Evolutionary conservation across 2,888 invertebrate species (phyloP).

Genomic region (Trissolcus japonicus): DNA sequence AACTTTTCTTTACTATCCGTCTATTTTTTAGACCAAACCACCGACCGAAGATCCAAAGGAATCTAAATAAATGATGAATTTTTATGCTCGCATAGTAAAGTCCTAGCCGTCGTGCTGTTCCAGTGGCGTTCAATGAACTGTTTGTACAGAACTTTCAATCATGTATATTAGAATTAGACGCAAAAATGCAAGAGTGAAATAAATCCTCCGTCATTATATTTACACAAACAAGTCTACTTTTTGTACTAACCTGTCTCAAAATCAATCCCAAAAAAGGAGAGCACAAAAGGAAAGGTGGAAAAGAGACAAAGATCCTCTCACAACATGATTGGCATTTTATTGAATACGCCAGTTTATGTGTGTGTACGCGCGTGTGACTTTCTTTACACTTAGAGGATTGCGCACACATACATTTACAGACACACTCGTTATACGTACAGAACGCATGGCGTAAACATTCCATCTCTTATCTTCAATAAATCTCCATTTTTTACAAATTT

Average conservation of each 20-base stretch:
- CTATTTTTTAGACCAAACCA: slow-evolving; percentile 7
- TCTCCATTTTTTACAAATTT: slow-evolving; percentile 38
- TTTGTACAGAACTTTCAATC: slow-evolving; percentile 21
- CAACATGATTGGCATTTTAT: slow-evolving; percentile 70
- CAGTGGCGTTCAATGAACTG: slow-evolving; percentile 3
- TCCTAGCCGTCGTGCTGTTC: slow-evolving; percentile 4
- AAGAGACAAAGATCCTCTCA: slow-evolving; percentile 51
- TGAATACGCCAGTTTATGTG: slow-evolving; percentile 64
- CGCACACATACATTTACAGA: slow-evolving; percentile 57
- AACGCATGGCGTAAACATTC: slow-evolving; percentile 66
- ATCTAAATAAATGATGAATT: slow-evolving; percentile 8
- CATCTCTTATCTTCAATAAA: slow-evolving; percentile 10
- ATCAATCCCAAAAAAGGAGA: not conserved
- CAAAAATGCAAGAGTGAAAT: slow-evolving; percentile 1
- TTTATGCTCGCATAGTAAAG: slow-evolving; percentile 4
- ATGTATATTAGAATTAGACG: slow-evolving; percentile 4
- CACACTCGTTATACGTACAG: slow-evolving; percentile 63
- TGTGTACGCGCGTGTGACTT: slow-evolving; percentile 58
- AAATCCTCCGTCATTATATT: slow-evolving; percentile 9
- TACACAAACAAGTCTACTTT: no score
- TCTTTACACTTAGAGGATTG: slow-evolving; percentile 56
- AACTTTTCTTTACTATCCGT: no score
- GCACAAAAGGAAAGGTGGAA: not conserved
- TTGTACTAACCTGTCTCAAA: no score
- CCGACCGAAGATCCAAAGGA: slow-evolving; percentile 11